phyloP scores from a whole-genome alignment of 2,888 invertebrate species.

The Eristalis pertinax region DNA sequence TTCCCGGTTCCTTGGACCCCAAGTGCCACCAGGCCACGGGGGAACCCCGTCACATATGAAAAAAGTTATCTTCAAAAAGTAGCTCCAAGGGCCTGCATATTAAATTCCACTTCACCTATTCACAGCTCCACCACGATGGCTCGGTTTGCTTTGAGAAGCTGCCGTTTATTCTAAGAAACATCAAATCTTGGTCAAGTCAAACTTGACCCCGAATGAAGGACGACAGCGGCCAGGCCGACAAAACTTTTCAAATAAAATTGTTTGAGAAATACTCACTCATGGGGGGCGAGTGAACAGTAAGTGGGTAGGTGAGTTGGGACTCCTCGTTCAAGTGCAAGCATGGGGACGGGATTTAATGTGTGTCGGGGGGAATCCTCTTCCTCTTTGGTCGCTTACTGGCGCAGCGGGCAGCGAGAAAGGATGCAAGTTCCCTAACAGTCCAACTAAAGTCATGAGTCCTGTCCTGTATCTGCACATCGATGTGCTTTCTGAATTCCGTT shows the following conservation, averaged over 20 bases:
- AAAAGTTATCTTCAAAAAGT: constrained; percentile 2
- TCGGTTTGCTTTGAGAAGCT: background rate
- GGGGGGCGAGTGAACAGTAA: constrained; percentile 1
- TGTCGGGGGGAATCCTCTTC: background rate
- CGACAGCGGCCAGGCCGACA: background rate
- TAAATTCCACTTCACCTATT: constrained; percentile 16
- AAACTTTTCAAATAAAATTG: constrained; percentile 50
- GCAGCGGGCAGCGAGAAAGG: no score
- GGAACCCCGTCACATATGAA: background rate
- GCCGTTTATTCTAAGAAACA: background rate
- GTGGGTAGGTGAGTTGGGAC: background rate
- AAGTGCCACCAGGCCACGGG: background rate
- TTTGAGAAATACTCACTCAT: constrained; percentile 6
- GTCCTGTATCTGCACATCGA: background rate
- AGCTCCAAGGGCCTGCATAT: background rate
- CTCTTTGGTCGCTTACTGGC: background rate
- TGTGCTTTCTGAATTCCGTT: background rate
- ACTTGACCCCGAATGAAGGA: constrained; percentile 4
- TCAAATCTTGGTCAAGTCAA: constrained; percentile 15
- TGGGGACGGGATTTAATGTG: background rate
- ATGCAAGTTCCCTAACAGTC: background rate
- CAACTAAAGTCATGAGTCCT: background rate
- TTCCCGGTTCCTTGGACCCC: background rate
- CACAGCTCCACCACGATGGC: background rate
- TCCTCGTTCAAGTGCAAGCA: background rate